phyloP scores from a whole-genome alignment of 1,140 invertebrate species.

The Zaprionus ornatus region DNA sequence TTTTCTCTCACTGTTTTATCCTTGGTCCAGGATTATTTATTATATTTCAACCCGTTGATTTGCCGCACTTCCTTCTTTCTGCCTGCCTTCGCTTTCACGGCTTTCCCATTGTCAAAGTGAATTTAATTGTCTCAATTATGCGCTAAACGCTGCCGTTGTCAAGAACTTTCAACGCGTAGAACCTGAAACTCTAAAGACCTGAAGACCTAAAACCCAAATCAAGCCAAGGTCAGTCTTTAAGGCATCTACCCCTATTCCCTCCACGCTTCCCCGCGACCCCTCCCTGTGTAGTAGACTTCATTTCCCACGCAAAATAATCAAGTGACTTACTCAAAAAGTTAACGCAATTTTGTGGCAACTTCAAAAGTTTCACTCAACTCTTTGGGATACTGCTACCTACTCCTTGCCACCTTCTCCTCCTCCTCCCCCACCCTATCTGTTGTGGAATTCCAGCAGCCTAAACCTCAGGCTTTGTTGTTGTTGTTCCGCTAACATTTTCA shows the following conservation, averaged over 20 bases:
- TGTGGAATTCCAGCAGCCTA: background rate
- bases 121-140: conserved; percentile 81
- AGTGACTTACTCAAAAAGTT: conserved; percentile 80
- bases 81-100: background rate
- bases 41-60: conserved; percentile 70
- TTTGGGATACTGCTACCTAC: conserved; percentile 26
- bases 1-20: conserved; percentile 12
- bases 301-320: conserved; percentile 68
- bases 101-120: conserved; percentile 71
- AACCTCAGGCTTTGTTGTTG: conserved; percentile 13
- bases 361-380: conserved; percentile 73
- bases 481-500: conserved; percentile 47
- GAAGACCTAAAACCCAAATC: conserved; percentile 60
- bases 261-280: too few relatives aligned
- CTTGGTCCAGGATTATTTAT: conserved; percentile 57
- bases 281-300: conserved; percentile 37
- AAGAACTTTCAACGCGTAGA: conserved; percentile 27
- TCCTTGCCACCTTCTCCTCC: background rate
- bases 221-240: conserved; percentile 52
- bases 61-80: conserved; percentile 53
- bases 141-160: conserved; percentile 66
- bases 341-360: conserved; percentile 79
- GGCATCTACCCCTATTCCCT: background rate
- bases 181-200: background rate
- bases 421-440: background rate